phyloP scores from a whole-genome alignment of 2,797 vertebrate genomes.

The Macrochelys suwanniensis region DNA sequence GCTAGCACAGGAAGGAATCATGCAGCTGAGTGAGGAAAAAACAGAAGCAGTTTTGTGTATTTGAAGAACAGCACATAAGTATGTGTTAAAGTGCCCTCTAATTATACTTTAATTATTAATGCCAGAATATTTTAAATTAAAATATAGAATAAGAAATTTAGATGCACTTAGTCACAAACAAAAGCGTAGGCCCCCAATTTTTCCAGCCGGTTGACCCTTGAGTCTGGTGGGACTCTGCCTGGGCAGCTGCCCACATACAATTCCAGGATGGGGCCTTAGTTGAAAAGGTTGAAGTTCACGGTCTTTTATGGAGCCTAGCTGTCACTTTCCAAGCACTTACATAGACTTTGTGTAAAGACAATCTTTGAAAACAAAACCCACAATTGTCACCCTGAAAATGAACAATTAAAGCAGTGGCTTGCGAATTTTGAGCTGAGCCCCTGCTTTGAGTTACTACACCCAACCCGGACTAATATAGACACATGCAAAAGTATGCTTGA shows the following conservation, averaged over 20 bases:
- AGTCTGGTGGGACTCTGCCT: background rate
- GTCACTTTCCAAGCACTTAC: background rate
- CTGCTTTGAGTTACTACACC: too few species aligned
- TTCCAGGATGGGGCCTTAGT: background rate
- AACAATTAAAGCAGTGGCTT: too few species aligned
- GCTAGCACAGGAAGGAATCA: constrained; percentile 1
- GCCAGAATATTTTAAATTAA: too few species aligned
- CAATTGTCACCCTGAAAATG: too few species aligned
- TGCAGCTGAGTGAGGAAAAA: background rate
- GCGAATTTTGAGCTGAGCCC: too few species aligned
- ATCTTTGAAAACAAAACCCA: too few species aligned
- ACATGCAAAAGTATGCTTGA: too few species aligned
- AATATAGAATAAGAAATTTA: too few species aligned
- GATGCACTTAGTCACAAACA: too few species aligned
- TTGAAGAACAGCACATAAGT: background rate
- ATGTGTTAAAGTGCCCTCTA: background rate
- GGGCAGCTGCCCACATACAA: background rate
- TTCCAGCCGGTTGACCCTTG: background rate
- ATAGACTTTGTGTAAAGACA: rapidly evolving
- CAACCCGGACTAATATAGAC: too few species aligned
- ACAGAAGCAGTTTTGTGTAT: background rate
- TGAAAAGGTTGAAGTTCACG: background rate
- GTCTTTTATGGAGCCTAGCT: background rate
- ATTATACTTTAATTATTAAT: background rate
- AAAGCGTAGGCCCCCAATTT: too few species aligned